Base-by-base conservation (phyloP, 2,888 invertebrate species). In the Malacosoma neustria region DNA sequence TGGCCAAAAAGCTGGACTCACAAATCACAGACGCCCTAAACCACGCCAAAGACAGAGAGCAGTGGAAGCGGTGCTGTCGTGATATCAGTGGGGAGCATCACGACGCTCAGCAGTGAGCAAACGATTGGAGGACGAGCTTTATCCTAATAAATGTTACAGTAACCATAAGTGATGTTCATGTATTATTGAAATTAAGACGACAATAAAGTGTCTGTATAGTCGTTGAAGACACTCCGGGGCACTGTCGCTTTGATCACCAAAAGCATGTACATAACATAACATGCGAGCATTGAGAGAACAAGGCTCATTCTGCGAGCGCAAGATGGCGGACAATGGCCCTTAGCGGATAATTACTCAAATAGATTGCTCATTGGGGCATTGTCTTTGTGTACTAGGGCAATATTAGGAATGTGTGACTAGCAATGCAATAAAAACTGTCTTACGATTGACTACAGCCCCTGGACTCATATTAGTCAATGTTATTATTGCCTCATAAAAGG, bases 261-360 rank as follows among this genome's bases (percentile, higher is more conserved):
- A 70, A 71, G 66, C 75, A 66, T 71, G 74, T 74, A 76, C 5
- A 9, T 22, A n/a, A 22, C 72, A 72, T 69, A 74, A 72, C 72
- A 70, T 62, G 53, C 62, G 46, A 70, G 72, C 72, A 71, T 70
- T 68, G 61, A 70, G 70, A 59, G 76, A 74, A 79, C 82, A 80
- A 72, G 79, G 74, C 75, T 81, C 76, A 77, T 80, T 80, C 74
- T 69, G 68, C 69, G 69, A 72, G 72, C 65, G 72, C 84, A 81
- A 84, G 84, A 85, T 82, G 79, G 77, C 80, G 68, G 79, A 82
- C 84, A 82, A 84, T 81, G 69, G 84, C 77, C 82, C 82, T 84
- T 79, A 73, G 82, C 73, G 80, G 70, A 79, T 84, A 84, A 84
- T 85, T 82, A 84, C 82, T 85, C 84, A 82, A 84, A 85, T 82